phyloP scores from a whole-genome alignment of 30 jellyfish, hydroid and myxozoan genomes.

The Sanderia malayensis region DNA sequence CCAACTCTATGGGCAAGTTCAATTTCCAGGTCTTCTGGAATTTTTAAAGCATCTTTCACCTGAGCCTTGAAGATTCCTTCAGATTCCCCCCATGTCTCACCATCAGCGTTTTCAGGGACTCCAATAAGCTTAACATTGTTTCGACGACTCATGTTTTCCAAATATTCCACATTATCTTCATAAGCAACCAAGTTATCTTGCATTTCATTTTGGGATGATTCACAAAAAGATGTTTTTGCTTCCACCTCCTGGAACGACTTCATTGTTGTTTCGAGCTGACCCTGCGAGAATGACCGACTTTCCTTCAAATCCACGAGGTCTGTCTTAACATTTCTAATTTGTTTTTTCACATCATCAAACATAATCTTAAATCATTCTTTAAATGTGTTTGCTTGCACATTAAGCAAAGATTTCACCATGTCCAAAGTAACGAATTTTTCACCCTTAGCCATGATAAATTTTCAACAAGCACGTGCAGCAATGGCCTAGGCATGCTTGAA shows the following conservation, averaged over 20 bases:
- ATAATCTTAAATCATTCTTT: conserved; percentile 24
- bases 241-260: conserved; percentile 21
- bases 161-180: conserved; percentile 17
- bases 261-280: conserved; percentile 31
- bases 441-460: conserved; percentile 11
- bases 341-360: conserved; percentile 37
- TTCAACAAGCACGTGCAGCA: conserved; percentile 13
- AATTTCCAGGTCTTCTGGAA: conserved; percentile 12
- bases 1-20: conserved; percentile 40
- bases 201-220: conserved; percentile 6
- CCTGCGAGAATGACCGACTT: conserved; percentile 31
- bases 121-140: conserved; percentile 21
- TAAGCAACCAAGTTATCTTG: neutral
- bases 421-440: conserved; percentile 22
- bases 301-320: conserved; percentile 25
- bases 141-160: conserved; percentile 34
- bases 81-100: conserved; percentile 33
- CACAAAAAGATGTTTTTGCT: neutral
- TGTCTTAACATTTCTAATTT: conserved; percentile 24
- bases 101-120: conserved; percentile 26
- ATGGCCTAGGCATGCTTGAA: conserved; percentile 18
- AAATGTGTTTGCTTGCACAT: conserved; percentile 49
- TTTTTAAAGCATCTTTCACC: conserved; percentile 20
- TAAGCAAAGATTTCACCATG: conserved; percentile 17
- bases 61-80: conserved; percentile 30